Conservation (phyloP, 2,888 invertebrate genomes). For the Agriotes lineatus region DNA sequence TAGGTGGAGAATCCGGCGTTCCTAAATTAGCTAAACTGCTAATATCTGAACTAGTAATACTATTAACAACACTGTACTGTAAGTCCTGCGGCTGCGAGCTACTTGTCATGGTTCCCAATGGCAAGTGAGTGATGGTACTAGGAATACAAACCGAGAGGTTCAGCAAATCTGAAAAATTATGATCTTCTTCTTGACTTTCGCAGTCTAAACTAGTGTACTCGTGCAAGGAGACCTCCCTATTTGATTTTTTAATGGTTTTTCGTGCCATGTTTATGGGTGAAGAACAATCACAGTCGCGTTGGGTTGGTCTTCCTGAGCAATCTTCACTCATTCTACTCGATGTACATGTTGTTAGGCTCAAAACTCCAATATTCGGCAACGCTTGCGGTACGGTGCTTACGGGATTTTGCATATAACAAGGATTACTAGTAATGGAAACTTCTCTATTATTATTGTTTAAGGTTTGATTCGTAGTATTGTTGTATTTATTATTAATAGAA, state of each 20-base stretch:
- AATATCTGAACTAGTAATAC: constrained; percentile 73
- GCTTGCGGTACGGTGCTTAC: background rate
- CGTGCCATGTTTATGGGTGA: constrained; percentile 4
- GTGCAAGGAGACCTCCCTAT: constrained; percentile 6
- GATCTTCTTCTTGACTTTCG: constrained; percentile 60
- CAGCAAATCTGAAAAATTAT: constrained; percentile 63
- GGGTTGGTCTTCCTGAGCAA: constrained; percentile 21
- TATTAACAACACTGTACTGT: constrained; percentile 63
- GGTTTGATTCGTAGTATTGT: constrained; percentile 22
- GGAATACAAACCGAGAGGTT: constrained; percentile 63
- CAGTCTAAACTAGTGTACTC: constrained; percentile 57
- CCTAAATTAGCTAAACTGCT: constrained; percentile 77
- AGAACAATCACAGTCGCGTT: constrained; percentile 35
- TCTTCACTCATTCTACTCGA: constrained; percentile 6
- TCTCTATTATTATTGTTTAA: constrained; percentile 47
- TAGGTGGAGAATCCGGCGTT: constrained; percentile 81
- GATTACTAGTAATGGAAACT: constrained; percentile 57
- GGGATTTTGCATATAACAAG: constrained; percentile 50
- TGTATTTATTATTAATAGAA: constrained; percentile 33
- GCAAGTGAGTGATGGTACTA: constrained; percentile 55
- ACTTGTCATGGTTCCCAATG: constrained; percentile 55
- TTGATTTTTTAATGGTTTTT: constrained; percentile 16
- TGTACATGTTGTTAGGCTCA: constrained; percentile 13
- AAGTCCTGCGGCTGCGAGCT: constrained; percentile 54
- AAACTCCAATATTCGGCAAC: constrained; percentile 23